phyloP scores from a whole-genome alignment of 1,140 invertebrate species.

The Aleiodes sp. region DNA sequence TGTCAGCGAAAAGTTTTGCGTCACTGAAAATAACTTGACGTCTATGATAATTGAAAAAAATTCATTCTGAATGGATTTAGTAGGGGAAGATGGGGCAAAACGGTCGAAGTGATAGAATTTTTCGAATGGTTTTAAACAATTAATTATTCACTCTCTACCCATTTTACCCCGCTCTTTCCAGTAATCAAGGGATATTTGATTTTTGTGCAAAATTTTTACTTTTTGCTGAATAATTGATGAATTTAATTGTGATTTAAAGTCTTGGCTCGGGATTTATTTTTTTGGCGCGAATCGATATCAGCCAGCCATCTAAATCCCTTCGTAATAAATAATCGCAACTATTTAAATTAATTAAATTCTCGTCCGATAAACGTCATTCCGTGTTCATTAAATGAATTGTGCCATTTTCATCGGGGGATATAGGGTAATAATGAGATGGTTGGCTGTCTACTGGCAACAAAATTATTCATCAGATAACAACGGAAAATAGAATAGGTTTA shows the following conservation, averaged over 20 bases:
- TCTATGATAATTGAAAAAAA: background rate
- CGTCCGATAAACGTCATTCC: background rate
- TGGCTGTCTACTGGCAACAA: background rate
- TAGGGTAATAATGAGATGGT: background rate
- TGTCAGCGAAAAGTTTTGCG: background rate
- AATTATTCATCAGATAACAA: background rate
- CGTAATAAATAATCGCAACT: background rate
- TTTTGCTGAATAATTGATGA: no score
- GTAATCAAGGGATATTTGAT: no score
- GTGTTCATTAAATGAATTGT: background rate
- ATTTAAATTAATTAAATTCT: background rate
- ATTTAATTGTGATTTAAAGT: constrained; percentile 12
- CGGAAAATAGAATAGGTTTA: no score
- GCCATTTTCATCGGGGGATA: background rate
- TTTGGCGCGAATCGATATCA: no score
- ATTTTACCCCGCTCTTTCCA: no score
- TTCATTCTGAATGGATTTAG: no score
- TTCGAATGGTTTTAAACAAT: no score
- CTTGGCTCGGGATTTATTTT: background rate
- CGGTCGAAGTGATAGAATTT: no score
- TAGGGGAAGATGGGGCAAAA: no score
- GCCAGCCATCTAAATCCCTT: background rate
- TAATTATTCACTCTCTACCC: no score
- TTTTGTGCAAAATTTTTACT: no score
- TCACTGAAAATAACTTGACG: background rate